Percentiles rank a stretch among this genome's conserved stretches.
Conservation (phyloP, 2,888 invertebrate genomes). For the Netelia fuscicornis region DNA sequence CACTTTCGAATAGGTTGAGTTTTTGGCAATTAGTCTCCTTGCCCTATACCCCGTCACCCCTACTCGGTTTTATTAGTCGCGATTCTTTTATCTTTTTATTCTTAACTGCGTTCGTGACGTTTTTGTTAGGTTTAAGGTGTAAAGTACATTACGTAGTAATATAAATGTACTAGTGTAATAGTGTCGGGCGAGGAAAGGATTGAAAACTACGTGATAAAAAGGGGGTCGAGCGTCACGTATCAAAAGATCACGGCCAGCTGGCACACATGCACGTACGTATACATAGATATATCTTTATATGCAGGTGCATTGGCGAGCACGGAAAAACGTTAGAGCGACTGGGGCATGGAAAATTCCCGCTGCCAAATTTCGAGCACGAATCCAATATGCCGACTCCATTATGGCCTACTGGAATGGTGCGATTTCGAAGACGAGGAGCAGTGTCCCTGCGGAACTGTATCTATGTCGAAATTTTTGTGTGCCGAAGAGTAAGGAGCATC, state of each 20-base stretch:
- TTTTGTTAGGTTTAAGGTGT: background rate
- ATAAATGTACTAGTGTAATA: slow-evolving; percentile 22
- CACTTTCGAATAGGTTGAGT: too few relatives aligned
- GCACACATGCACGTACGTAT: background rate
- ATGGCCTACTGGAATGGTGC: slow-evolving; percentile 61
- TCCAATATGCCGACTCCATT: slow-evolving; percentile 71
- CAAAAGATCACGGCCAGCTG: slow-evolving; percentile 34
- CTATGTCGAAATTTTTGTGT: slow-evolving; percentile 17
- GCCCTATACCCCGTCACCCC: too few relatives aligned
- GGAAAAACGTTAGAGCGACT: slow-evolving; percentile 53
- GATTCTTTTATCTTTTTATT: too few relatives aligned
- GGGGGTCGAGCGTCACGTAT: slow-evolving; percentile 27
- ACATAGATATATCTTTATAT: background rate
- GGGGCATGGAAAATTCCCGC: slow-evolving; percentile 53
- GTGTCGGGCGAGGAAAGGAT: background rate
- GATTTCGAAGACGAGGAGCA: slow-evolving; percentile 38
- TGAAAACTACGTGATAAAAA: slow-evolving; percentile 35
- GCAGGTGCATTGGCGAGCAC: slow-evolving; percentile 30
- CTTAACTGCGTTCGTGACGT: too few relatives aligned
- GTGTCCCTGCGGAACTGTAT: slow-evolving; percentile 6
- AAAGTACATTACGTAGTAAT: background rate
- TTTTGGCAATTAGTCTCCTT: too few relatives aligned
- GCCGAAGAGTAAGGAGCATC: slow-evolving; percentile 26
- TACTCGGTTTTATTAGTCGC: too few relatives aligned
- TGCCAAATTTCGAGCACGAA: slow-evolving; percentile 72